These are phyloP conservation scores for Vanacampus margaritifer DNA, from an alignment of 2,113 vertebrate genomes.

Conservation along the genomic window DNA sequence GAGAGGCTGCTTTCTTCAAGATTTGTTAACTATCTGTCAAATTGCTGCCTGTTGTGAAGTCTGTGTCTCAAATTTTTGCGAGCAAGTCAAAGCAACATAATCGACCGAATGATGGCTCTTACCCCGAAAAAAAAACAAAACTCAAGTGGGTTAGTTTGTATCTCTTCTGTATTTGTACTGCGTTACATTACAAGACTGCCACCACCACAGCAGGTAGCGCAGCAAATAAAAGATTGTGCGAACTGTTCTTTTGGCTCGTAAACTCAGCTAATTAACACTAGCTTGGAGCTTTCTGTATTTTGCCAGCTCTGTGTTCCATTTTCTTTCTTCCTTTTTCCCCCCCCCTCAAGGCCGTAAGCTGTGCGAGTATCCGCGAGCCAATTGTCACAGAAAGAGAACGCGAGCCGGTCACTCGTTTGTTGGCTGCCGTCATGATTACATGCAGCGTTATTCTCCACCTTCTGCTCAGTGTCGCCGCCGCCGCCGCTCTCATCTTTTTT, in stretches of 20 bases:
- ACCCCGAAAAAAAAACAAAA: no score
- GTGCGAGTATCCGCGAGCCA: conserved; percentile 46
- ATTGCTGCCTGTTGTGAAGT: no score
- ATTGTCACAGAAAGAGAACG: conserved; percentile 49
- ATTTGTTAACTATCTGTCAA: no score
- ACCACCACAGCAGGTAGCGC: conserved; percentile 36
- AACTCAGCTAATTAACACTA: conserved; percentile 66
- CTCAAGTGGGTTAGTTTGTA: background rate
- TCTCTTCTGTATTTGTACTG: background rate
- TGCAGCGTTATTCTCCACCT: conserved; percentile 33
- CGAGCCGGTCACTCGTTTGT: conserved; percentile 51
- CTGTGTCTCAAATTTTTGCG: no score
- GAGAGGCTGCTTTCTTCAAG: no score
- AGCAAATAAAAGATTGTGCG: conserved; percentile 43
- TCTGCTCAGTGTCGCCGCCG: conserved; percentile 36
- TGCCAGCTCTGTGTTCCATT: conserved; percentile 42
- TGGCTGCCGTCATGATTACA: conserved; percentile 57
- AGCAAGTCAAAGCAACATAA: no score
- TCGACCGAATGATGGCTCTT: no score
- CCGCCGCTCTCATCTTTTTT: conserved; percentile 36
- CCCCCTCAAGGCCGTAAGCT: conserved; percentile 39
- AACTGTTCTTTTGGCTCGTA: conserved; percentile 52
- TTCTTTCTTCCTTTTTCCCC: conserved; percentile 4
- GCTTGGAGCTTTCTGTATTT: conserved; percentile 45
- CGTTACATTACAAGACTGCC: conserved; percentile 30